A percentile compares a stretch with the other conserved stretches of the same genome.
phyloP scores from a whole-genome alignment of 2,797 vertebrate species.

The Pelobates cultripes region DNA sequence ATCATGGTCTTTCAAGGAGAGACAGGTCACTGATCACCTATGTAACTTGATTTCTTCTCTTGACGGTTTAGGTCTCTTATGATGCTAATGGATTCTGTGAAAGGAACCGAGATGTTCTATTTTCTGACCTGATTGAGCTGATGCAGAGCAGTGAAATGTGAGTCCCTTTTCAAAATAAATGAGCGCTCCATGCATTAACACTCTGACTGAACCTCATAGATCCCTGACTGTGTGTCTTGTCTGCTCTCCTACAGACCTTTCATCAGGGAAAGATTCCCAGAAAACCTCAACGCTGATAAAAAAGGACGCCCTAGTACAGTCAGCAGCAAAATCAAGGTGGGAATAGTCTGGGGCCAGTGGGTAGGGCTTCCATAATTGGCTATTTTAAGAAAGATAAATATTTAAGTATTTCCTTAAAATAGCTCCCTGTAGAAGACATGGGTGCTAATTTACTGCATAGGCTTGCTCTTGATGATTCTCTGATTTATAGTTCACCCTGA shows the following conservation, averaged over 20 bases:
- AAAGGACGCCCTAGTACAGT: conserved; percentile 78
- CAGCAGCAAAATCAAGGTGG: conserved; percentile 84
- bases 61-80: conserved; percentile 85
- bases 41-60: too few relatives aligned
- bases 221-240: neutral
- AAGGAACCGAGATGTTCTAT: conserved; percentile 83
- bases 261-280: conserved; percentile 78
- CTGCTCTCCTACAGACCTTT: conserved; percentile 68
- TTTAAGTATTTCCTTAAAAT: too few relatives aligned
- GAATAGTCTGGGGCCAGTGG: conserved; percentile 25
- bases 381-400: too few relatives aligned
- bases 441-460: too few relatives aligned
- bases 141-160: conserved; percentile 86
- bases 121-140: conserved; percentile 82
- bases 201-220: neutral
- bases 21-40: conserved; percentile 58
- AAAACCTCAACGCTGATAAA: conserved; percentile 80
- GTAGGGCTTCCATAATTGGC: too few relatives aligned
- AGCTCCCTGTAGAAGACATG: too few relatives aligned
- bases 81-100: conserved; percentile 91
- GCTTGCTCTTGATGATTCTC: neutral
- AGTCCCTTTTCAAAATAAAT: conserved; percentile 53
- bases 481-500: neutral
- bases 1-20: neutral
- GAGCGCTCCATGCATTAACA: too few relatives aligned